Base-by-base conservation (phyloP, 2,888 invertebrate species). In the Drosophila mimica region DNA sequence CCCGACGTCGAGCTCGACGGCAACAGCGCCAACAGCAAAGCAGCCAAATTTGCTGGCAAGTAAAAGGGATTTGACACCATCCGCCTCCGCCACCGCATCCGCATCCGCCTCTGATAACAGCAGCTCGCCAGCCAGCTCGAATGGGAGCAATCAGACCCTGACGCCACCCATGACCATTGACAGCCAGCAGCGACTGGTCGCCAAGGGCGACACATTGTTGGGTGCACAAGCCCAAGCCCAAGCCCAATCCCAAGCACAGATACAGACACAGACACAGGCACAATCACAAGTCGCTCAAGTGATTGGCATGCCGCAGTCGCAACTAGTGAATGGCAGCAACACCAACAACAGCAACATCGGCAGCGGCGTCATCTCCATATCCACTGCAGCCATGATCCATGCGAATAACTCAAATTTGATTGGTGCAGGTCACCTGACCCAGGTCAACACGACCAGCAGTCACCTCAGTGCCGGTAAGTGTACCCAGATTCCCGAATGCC, bases 131-230 rank as follows among this genome's bases (percentile, higher is more conserved):
- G 91, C 91, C 68, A 92, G 92, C 79, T 92, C 92, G 84, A 92
- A 92, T 83, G 92, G 92, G 68, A 90, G 92, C 81, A 92, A 91
- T 88, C 92, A 91, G 71, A 92, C 92, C 43, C 82, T 92, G 40
- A 92, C 91, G 63, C 91, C 92, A 82, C 92, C 92, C 82, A 92
- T 92, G 90, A 92, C 89, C 73, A 86, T 91, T 82, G 93, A 92
- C 79, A 92, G 90, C 74, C 91, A 90, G 72, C 84, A 83, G 36
- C 83, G 67, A 58, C 60, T 69, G 70, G 76, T 74, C 74, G 76
- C 61, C 74, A 82, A 79, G 78, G 86, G 76, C 86, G 87, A 80
- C 83, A 81, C 78, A 64, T 61, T 74, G 73, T 25, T 46, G 25
- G 46, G 46, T 25, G 66, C 51, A 56, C 76, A 70, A 62, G 54